Evolutionary conservation across 2,888 invertebrate species (phyloP).

Genomic region (Epirrhoe tristata): DNA sequence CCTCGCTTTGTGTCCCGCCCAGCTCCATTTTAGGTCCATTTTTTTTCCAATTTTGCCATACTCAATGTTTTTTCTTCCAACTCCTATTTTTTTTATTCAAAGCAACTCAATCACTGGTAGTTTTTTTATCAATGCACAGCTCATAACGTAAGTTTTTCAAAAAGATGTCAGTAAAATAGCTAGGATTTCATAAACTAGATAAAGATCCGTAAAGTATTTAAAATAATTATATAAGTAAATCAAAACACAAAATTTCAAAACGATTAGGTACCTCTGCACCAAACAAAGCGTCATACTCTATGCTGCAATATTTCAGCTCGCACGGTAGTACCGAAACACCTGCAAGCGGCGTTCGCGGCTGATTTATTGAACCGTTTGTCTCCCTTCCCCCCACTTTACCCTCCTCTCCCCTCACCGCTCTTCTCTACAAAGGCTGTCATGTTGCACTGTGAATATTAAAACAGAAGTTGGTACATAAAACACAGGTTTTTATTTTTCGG

Average conservation of each 20-base stretch:
- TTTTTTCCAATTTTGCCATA: too few relatives aligned
- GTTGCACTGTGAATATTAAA: conserved; percentile 30
- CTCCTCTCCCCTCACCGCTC: background rate
- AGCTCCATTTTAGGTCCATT: too few relatives aligned
- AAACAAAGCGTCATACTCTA: conserved; percentile 49
- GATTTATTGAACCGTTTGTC: conserved; percentile 74
- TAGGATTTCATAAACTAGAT: too few relatives aligned
- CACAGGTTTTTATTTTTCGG: background rate
- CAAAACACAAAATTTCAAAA: background rate
- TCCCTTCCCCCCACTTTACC: conserved; percentile 36
- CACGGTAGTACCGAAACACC: conserved; percentile 60
- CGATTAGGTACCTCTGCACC: conserved; percentile 29
- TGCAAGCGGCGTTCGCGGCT: conserved; percentile 67
- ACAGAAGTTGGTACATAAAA: background rate
- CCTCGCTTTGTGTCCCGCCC: too few relatives aligned
- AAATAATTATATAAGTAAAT: too few relatives aligned
- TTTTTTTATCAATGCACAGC: too few relatives aligned
- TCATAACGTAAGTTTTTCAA: too few relatives aligned
- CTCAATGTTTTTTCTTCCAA: too few relatives aligned
- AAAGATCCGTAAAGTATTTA: too few relatives aligned
- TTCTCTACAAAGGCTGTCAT: conserved; percentile 21
- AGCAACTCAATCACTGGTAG: too few relatives aligned
- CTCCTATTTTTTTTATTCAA: too few relatives aligned
- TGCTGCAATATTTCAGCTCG: conserved; percentile 64
- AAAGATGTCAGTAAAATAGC: too few relatives aligned